These are phyloP conservation scores for Arnoldichthys spilopterus DNA, from an alignment of 2,797 vertebrate genomes.

Conservation along the genomic window DNA sequence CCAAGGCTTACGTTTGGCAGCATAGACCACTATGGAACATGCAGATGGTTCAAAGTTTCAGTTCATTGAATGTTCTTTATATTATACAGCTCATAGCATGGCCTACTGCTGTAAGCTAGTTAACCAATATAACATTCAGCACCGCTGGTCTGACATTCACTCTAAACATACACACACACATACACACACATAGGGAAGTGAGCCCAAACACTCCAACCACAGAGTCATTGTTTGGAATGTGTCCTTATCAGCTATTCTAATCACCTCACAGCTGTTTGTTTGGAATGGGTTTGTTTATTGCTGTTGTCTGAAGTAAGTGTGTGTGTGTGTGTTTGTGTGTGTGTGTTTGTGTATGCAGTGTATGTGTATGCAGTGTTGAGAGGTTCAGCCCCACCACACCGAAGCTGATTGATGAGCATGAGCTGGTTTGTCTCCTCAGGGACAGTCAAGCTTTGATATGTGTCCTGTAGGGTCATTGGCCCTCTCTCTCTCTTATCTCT, in stretches of 20 bases:
- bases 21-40: too few relatives aligned
- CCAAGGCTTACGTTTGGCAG: too few relatives aligned
- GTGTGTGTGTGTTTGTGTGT: slow-evolving; percentile 35
- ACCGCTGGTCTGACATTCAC: too few relatives aligned
- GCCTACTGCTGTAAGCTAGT: too few relatives aligned
- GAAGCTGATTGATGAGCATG: slow-evolving; percentile 59
- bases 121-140: too few relatives aligned
- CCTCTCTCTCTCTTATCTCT: background rate
- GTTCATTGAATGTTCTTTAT: too few relatives aligned
- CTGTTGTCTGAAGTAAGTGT: slow-evolving; percentile 40
- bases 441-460: slow-evolving; percentile 60
- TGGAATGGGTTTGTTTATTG: slow-evolving; percentile 65
- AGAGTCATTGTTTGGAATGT: slow-evolving; percentile 47
- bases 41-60: too few relatives aligned
- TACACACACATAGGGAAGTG: slow-evolving; percentile 36
- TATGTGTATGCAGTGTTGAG: slow-evolving; percentile 51
- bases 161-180: background rate
- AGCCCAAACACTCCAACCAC: slow-evolving; percentile 22
- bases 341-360: slow-evolving; percentile 30
- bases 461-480: slow-evolving; percentile 46
- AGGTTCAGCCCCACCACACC: slow-evolving; percentile 48
- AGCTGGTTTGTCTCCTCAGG: slow-evolving; percentile 55
- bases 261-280: slow-evolving; percentile 58
- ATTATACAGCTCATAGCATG: too few relatives aligned
- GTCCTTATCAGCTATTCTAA: slow-evolving; percentile 59